Evolutionary conservation across 2,888 invertebrate species (phyloP).

Genomic region (Amiota minor): DNA sequence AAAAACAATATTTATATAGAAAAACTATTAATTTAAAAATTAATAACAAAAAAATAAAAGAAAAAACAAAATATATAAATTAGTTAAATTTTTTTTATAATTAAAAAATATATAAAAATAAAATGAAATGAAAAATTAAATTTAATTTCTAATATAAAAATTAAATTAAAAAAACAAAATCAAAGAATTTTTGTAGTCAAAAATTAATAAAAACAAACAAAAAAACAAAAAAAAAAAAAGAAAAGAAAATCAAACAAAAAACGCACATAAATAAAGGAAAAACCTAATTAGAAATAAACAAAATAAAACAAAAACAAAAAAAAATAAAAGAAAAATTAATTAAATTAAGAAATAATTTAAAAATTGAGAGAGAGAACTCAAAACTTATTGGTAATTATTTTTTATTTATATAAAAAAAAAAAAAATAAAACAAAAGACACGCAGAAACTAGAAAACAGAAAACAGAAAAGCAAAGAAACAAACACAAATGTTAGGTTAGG

Average conservation of each 20-base stretch:
- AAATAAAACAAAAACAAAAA: neutral
- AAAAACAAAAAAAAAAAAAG: neutral
- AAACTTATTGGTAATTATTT: neutral
- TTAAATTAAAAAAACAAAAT: neutral
- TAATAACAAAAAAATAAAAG: constrained; percentile 24
- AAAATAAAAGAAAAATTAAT: neutral
- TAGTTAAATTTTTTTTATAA: constrained; percentile 1
- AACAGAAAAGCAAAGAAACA: neutral
- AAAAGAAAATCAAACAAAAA: neutral
- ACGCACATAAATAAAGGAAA: neutral
- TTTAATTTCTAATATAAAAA: constrained; percentile 3
- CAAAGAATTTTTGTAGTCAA: neutral
- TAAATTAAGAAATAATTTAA: neutral
- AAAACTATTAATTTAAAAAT: constrained; percentile 34
- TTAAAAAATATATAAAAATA: neutral
- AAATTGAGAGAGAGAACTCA: neutral
- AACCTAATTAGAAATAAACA: neutral
- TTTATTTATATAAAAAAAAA: neutral
- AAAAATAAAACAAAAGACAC: neutral
- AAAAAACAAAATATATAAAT: neutral
- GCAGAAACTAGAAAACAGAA: constrained; percentile 2
- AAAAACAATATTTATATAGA: constrained; percentile 14
- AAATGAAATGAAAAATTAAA: neutral
- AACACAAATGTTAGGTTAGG: too few species aligned
- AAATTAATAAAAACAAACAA: neutral